Evolutionary conservation across 2,888 invertebrate species (phyloP).

Genomic region (Lamellibrachia satsuma): DNA sequence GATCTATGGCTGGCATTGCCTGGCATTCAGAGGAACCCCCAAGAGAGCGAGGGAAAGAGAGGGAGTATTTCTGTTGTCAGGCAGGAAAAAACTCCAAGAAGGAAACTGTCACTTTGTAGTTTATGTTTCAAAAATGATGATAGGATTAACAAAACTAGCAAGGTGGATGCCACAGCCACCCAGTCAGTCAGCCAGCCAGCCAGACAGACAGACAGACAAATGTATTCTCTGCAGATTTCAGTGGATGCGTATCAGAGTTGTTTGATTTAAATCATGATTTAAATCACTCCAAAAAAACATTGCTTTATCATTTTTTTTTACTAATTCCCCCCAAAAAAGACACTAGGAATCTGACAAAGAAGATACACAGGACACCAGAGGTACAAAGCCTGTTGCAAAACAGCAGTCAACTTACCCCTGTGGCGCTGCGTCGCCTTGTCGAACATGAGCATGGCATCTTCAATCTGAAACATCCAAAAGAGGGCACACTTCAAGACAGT

Average conservation of each 20-base stretch:
- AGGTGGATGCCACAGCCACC: background rate
- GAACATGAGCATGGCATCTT: slow-evolving; percentile 97
- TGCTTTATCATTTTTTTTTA: background rate
- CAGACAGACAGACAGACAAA: background rate
- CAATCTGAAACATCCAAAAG: slow-evolving; percentile 55
- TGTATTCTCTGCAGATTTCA: background rate
- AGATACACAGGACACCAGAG: background rate
- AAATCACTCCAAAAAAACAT: no score
- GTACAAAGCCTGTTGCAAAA: background rate
- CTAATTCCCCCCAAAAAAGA: background rate
- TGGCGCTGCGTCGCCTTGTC: slow-evolving; percentile 99
- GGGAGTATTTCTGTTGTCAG: background rate
- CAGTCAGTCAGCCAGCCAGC: background rate
- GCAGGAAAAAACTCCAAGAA: background rate
- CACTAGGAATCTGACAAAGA: background rate
- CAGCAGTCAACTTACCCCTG: slow-evolving; percentile 73
- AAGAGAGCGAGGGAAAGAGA: background rate
- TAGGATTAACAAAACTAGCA: background rate
- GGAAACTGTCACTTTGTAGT: background rate
- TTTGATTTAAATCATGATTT: no score
- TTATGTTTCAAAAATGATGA: background rate
- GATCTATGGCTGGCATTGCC: background rate
- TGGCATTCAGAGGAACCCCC: background rate
- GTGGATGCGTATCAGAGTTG: background rate
- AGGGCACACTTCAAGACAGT: background rate